Evolutionary conservation across 1,140 invertebrate genomes (phyloP).

Genomic region (Teleopsis dalmanni): DNA sequence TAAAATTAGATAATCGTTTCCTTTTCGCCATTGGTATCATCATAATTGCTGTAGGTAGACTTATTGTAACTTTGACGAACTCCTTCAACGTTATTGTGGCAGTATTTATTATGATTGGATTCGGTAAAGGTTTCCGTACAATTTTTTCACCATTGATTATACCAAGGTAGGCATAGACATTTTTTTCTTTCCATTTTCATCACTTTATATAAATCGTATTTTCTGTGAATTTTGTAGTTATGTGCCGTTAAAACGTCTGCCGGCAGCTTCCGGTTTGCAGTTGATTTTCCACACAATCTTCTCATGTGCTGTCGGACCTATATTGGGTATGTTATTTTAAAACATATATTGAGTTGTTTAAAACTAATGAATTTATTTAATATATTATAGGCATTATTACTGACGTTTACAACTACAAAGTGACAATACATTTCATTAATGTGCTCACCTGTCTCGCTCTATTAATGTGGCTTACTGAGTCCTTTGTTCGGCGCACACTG

Average conservation of each 20-base stretch:
- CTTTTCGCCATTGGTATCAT: slow-evolving; percentile 60
- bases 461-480: slow-evolving; percentile 27
- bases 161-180: no score
- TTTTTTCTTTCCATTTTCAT: no score
- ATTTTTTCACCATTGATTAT: slow-evolving; percentile 62
- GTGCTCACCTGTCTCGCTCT: slow-evolving; percentile 21
- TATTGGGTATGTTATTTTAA: slow-evolving; percentile 56
- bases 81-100: slow-evolving; percentile 26
- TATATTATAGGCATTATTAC: slow-evolving; percentile 23
- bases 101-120: slow-evolving; percentile 47
- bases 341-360: background rate
- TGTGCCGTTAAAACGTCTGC: slow-evolving; percentile 53
- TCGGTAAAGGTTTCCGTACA: slow-evolving; percentile 60
- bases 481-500: slow-evolving; percentile 19
- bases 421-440: slow-evolving; percentile 32
- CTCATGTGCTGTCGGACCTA: slow-evolving; percentile 52
- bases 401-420: slow-evolving; percentile 20
- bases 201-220: no score
- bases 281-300: slow-evolving; percentile 56
- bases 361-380: background rate
- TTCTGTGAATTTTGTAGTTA: no score
- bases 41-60: slow-evolving; percentile 53
- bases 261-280: slow-evolving; percentile 58
- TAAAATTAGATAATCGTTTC: slow-evolving; percentile 54
- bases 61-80: slow-evolving; percentile 25